Evolutionary conservation across 2,113 vertebrate species (phyloP).

Genomic region (Taxidea taxus): DNA sequence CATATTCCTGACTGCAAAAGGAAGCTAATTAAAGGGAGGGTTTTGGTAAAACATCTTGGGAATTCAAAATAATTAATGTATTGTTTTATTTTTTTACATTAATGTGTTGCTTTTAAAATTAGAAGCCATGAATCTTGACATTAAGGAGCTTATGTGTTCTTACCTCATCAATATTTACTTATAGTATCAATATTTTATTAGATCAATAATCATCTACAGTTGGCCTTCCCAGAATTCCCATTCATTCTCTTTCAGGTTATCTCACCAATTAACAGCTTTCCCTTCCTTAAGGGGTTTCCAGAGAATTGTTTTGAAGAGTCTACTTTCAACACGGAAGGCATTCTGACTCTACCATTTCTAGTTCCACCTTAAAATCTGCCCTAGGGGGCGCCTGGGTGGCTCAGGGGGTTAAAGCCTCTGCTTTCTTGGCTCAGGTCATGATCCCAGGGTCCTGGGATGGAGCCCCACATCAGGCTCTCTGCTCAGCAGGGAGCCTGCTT

Average conservation of each 20-base stretch:
- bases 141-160: background rate
- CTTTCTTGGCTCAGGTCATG: too few relatives aligned
- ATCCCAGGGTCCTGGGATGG: too few relatives aligned
- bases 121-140: background rate
- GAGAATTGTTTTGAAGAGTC: background rate
- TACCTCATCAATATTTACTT: slow-evolving; percentile 5
- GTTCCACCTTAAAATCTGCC: slow-evolving; percentile 44
- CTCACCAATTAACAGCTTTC: slow-evolving; percentile 2
- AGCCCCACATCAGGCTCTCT: too few relatives aligned
- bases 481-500: too few relatives aligned
- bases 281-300: background rate
- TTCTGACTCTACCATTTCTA: background rate
- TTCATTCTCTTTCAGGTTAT: slow-evolving; percentile 28
- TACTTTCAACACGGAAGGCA: background rate
- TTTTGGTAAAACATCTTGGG: background rate
- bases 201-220: background rate
- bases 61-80: slow-evolving; percentile 8
- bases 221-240: slow-evolving; percentile 1
- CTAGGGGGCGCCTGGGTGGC: too few relatives aligned
- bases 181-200: background rate
- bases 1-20: background rate
- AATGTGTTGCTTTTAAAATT: background rate
- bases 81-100: background rate
- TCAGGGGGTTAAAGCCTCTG: too few relatives aligned
- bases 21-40: background rate